A percentile compares a stretch with the other conserved stretches of the same genome.
Evolutionary conservation across 2,113 vertebrate species (phyloP).

Genomic region (Xiphorhynchus elegans): DNA sequence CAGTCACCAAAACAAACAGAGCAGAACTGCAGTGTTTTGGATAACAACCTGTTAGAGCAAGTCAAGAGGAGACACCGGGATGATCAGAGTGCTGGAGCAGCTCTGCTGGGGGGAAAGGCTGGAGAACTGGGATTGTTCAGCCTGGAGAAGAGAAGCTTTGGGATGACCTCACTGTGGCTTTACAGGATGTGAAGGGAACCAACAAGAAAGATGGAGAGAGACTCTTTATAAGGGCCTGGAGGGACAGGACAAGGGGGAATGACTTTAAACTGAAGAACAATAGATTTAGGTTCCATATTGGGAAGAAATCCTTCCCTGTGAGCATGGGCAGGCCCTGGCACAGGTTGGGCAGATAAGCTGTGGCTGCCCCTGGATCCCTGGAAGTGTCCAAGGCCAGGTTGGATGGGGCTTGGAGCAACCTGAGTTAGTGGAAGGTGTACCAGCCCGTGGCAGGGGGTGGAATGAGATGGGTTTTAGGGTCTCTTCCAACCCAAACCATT

Average conservation of each 20-base stretch:
- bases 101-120: background rate
- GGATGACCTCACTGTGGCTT: background rate
- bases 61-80: background rate
- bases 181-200: background rate
- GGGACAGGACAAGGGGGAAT: background rate
- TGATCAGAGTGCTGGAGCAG: background rate
- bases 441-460: background rate
- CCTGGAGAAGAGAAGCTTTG: background rate
- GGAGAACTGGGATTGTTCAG: background rate
- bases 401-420: background rate
- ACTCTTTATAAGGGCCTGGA: rapidly evolving
- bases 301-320: background rate
- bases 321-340: background rate
- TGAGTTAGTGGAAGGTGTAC: background rate
- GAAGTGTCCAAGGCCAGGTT: rapidly evolving
- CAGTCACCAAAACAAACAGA: background rate
- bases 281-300: rapidly evolving
- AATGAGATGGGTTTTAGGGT: background rate
- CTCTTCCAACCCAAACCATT: background rate
- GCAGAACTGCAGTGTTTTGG: background rate
- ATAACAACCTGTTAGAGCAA: background rate
- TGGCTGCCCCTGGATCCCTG: background rate
- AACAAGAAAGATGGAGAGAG: background rate
- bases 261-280: background rate
- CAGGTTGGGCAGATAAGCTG: background rate